A percentile compares a stretch with the other conserved stretches of the same genome.
phyloP scores from a whole-genome alignment of 2,888 invertebrate genomes.

The Melieria crassipennis region DNA sequence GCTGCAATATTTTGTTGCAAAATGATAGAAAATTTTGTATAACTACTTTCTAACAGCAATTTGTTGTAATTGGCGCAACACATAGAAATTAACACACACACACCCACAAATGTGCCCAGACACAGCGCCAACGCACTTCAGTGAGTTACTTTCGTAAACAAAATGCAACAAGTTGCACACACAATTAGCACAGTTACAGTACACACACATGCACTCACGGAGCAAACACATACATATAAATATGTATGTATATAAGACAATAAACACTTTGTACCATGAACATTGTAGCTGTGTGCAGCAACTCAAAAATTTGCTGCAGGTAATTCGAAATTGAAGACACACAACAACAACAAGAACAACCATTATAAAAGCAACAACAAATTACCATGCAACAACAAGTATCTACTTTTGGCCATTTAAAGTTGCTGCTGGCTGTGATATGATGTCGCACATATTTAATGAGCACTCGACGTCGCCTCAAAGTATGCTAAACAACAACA shows the following conservation, averaged over 20 bases:
- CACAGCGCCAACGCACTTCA: too few species aligned
- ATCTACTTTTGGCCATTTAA: slow-evolving; percentile 53
- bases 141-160: too few species aligned
- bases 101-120: too few species aligned
- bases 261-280: background rate
- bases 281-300: too few species aligned
- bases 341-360: slow-evolving; percentile 46
- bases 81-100: too few species aligned
- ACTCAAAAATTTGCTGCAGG: too few species aligned
- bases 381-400: background rate
- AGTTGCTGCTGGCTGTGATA: slow-evolving; percentile 39
- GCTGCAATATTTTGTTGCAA: too few species aligned
- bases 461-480: slow-evolving; percentile 15
- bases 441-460: slow-evolving; percentile 34
- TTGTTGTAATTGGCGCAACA: too few species aligned
- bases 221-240: background rate
- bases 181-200: background rate
- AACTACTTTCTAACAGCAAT: too few species aligned
- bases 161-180: slow-evolving; percentile 19
- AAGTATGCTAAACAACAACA: background rate
- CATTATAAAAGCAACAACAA: slow-evolving; percentile 15
- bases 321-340: too few species aligned
- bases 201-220: slow-evolving; percentile 6
- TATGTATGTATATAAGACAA: background rate
- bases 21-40: too few species aligned